These are phyloP conservation scores for Willowsia nigromaculata DNA, from an alignment of 2,888 invertebrate species.

Conservation along the genomic window DNA sequence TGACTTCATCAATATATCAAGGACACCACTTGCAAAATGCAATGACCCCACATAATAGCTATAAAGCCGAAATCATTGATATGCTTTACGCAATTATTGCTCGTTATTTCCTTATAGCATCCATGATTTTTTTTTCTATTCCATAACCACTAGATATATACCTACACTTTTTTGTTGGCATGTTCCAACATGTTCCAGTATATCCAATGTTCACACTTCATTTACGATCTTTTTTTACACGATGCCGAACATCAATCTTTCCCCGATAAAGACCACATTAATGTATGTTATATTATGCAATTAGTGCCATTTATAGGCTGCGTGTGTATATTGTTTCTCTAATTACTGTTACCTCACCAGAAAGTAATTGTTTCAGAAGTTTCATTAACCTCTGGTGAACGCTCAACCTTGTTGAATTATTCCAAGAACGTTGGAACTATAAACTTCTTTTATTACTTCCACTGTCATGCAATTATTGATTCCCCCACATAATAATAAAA, in stretches of 20 bases:
- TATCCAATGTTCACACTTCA: background rate
- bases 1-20: background rate
- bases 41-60: background rate
- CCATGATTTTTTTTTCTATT: background rate
- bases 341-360: background rate
- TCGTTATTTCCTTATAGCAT: background rate
- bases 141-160: background rate
- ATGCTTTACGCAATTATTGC: no score
- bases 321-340: background rate
- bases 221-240: background rate
- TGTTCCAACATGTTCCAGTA: background rate
- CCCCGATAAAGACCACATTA: background rate
- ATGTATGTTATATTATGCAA: no score
- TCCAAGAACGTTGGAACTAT: background rate
- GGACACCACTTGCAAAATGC: background rate
- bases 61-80: no score
- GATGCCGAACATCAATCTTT: background rate
- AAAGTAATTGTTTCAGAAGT: background rate
- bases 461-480: no score
- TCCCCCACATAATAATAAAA: background rate
- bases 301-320: background rate
- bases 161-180: background rate
- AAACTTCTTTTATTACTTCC: background rate
- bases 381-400: constrained; percentile 39
- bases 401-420: background rate